Percentiles rank a stretch among this genome's conserved stretches.
These are phyloP conservation scores for Cyclina sinensis DNA, from an alignment of 1,140 invertebrate species.

Conservation along the genomic window DNA sequence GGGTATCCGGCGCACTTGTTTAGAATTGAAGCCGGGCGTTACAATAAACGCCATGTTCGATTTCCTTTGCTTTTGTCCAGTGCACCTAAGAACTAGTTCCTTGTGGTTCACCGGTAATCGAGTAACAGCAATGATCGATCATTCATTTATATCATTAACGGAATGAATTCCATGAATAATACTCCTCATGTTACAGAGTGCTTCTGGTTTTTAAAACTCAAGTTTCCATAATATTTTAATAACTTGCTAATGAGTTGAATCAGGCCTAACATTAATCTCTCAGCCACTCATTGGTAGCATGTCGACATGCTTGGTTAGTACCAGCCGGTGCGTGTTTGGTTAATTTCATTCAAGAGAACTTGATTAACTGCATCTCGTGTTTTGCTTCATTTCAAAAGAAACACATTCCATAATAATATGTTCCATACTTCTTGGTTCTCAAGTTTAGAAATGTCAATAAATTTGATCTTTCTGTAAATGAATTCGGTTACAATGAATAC, in stretches of 20 bases:
- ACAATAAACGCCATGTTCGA: slow-evolving; percentile 52
- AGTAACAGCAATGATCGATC: slow-evolving; percentile 40
- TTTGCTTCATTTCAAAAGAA: too few relatives aligned
- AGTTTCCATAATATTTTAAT: slow-evolving; percentile 4
- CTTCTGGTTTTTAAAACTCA: not conserved
- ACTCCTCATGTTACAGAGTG: slow-evolving; percentile 12
- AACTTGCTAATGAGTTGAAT: slow-evolving; percentile 7
- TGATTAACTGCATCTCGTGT: not conserved
- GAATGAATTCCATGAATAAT: slow-evolving; percentile 43
- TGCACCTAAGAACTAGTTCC: slow-evolving; percentile 58
- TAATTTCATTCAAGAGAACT: too few relatives aligned
- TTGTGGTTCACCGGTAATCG: slow-evolving; percentile 64
- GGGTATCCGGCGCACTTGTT: slow-evolving; percentile 53
- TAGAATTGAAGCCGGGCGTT: slow-evolving; percentile 48
- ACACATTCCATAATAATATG: too few relatives aligned
- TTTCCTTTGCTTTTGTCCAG: slow-evolving; percentile 48
- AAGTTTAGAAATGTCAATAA: too few relatives aligned
- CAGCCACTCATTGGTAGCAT: not conserved
- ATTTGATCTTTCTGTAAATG: too few relatives aligned
- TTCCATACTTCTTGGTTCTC: too few relatives aligned
- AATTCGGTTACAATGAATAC: too few relatives aligned
- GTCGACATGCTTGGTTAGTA: not conserved
- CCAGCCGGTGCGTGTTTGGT: not conserved
- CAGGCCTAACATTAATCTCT: not conserved
- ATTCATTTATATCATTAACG: slow-evolving; percentile 37